These are phyloP conservation scores for Arctopsyche grandis DNA, from an alignment of 1,140 invertebrate species.

Conservation along the genomic window DNA sequence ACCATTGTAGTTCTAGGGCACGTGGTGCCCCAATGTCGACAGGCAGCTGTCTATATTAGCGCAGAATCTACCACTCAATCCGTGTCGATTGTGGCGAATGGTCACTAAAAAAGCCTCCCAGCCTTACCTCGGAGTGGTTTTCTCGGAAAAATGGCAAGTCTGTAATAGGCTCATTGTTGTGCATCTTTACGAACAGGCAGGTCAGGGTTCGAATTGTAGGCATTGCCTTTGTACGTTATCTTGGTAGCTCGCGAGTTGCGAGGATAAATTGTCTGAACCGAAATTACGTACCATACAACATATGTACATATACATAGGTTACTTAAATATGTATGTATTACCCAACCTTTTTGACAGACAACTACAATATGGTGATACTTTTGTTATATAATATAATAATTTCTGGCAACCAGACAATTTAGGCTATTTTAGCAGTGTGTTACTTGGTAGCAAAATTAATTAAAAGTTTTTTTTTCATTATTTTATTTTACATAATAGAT, in stretches of 20 bases:
- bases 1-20: slow-evolving; percentile 37
- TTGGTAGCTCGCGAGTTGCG: background rate
- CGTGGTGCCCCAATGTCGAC: slow-evolving; percentile 43
- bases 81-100: background rate
- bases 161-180: slow-evolving; percentile 6
- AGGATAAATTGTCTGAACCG: background rate
- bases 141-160: background rate
- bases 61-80: slow-evolving; percentile 34
- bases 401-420: no score
- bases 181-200: background rate
- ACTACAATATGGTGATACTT: no score
- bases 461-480: no score
- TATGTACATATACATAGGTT: no score
- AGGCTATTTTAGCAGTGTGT: no score
- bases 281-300: no score
- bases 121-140: background rate
- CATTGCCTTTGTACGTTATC: background rate
- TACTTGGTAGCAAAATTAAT: no score
- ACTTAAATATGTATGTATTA: no score
- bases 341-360: no score
- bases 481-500: no score
- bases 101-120: no score
- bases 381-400: no score
- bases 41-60: slow-evolving; percentile 52
- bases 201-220: background rate